Evolutionary conservation across 2,888 invertebrate genomes (phyloP), one percentile per base, ranked within the genome.

Genomic region (Ophraella communa): DNA sequence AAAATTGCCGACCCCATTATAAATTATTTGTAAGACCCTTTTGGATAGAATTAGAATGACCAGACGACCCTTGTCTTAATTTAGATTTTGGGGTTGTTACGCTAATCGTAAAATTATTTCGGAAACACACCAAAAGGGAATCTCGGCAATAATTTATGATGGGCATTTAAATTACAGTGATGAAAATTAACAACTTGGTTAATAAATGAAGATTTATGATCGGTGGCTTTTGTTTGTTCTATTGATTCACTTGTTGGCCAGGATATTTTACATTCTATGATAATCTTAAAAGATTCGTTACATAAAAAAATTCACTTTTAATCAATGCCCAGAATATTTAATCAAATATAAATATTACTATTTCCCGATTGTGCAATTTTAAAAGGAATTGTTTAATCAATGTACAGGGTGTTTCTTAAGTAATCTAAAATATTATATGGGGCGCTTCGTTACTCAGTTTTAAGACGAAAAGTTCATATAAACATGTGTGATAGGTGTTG

Each of bases 21-120:
- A 77, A 78, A 79, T 79, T 79, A 77, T 78, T 79, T 78, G 76
- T 71, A 73, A 74, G 76, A 74, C 70, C 73, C 72, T 74, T 76
- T 68, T n/a, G 53, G n/a, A 33, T 53, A 35, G 53, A 53, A 53
- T 52, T 53, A 53, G 21, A 53, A 53, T 35, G 51, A 52, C 51
- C 51, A 52, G 51, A 33, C 30, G 20, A 53, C 53, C 53, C 53
- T 53, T 35, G 53, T 53, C 35, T 53, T 21, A 53, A 18, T 24
- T 33, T 20, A 14, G 20, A 33, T 53, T 35, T 35, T 4, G 53
- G 35, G 21, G 21, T 53, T 35, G 35, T 53, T 35, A 53, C 33
- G 21, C 35, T 53, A 53, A 53, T 53, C 53, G 53, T 17, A n/a
- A 20, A 53, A 35, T 53, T 35, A 53, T 35, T 10, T 53, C 35